These are phyloP conservation scores for Apodemia mormo DNA, from an alignment of 2,888 invertebrate species.

Conservation along the genomic window DNA sequence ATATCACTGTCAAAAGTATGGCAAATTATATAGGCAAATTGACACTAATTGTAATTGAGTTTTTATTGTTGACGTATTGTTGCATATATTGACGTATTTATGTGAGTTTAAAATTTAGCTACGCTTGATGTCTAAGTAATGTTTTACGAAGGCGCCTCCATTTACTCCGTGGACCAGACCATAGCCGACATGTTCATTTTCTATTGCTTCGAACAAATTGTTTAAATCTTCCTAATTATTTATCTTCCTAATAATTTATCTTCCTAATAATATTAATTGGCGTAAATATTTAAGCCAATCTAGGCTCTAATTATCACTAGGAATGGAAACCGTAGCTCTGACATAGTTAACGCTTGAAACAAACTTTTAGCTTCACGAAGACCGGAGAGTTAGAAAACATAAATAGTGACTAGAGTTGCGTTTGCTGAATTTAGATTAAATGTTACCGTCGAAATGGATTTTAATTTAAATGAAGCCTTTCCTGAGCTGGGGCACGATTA, in stretches of 20 bases:
- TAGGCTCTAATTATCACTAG: constrained; percentile 25
- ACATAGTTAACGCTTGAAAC: constrained; percentile 15
- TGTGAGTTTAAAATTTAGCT: too few species aligned
- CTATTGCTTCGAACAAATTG: neutral
- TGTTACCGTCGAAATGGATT: constrained; percentile 15
- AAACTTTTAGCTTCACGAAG: constrained; percentile 13
- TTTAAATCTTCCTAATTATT: neutral
- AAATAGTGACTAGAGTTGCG: constrained; percentile 27
- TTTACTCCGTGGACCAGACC: neutral
- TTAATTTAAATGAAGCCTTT: constrained; percentile 4
- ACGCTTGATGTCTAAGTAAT: too few species aligned
- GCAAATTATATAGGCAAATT: too few species aligned
- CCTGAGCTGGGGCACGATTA: neutral
- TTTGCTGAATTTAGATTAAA: constrained; percentile 32
- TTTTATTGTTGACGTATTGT: too few species aligned
- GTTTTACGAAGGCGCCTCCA: too few species aligned
- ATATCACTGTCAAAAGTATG: too few species aligned
- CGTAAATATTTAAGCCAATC: constrained; percentile 30
- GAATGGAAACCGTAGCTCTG: constrained; percentile 24
- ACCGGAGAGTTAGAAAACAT: constrained; percentile 27
- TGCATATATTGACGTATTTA: too few species aligned
- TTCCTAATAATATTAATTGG: constrained; percentile 26
- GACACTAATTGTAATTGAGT: too few species aligned
- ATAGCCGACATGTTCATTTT: neutral
- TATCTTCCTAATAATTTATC: too few species aligned